A percentile compares a stretch with the other conserved stretches of the same genome.
Evolutionary conservation across 2,113 vertebrate species (phyloP).

Genomic region (Sigmodon hispidus): DNA sequence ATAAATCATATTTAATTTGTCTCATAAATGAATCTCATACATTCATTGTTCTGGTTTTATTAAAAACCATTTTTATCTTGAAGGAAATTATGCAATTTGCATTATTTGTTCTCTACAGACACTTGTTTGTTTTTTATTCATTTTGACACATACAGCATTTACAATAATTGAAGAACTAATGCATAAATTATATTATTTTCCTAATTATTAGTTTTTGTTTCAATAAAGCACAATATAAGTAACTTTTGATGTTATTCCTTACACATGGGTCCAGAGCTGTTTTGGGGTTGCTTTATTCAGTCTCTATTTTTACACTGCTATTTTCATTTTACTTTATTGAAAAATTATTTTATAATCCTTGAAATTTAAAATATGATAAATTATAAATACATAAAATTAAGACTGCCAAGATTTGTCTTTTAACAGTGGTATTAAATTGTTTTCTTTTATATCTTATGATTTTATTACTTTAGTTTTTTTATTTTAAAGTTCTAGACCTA

Average conservation of each 20-base stretch:
- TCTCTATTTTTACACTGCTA: accelerated
- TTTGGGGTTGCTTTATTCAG: accelerated
- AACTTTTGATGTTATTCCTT: not conserved
- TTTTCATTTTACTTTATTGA: not conserved
- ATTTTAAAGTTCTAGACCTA: not conserved
- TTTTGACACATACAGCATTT: accelerated
- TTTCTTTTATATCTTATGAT: not conserved
- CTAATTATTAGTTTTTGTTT: not conserved
- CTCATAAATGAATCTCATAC: not conserved
- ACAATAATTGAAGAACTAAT: not conserved
- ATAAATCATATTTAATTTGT: not conserved
- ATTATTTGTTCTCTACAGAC: not conserved
- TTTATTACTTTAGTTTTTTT: not conserved
- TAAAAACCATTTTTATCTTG: not conserved
- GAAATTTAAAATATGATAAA: not conserved
- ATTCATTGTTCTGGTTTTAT: not conserved
- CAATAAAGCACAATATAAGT: not conserved
- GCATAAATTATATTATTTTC: not conserved
- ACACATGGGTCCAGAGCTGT: not conserved
- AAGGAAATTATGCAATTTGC: not conserved
- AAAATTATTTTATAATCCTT: not conserved
- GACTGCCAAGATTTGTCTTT: not conserved
- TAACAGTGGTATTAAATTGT: not conserved
- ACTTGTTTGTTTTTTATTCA: not conserved
- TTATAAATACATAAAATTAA: not conserved